These are phyloP conservation scores for Rhamnusium bicolor DNA, from an alignment of 2,888 invertebrate genomes.

Conservation along the genomic window DNA sequence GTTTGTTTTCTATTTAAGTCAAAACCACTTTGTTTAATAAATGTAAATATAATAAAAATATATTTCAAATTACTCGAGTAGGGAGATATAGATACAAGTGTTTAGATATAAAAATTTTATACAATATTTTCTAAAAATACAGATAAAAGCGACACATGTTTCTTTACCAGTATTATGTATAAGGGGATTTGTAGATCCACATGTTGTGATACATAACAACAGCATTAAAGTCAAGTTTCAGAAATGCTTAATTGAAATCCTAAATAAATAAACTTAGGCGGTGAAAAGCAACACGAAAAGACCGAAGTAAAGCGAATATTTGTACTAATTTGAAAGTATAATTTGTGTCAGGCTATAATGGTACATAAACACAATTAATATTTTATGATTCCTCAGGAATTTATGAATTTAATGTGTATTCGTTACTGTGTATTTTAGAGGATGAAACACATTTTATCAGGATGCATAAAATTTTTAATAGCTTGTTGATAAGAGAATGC, in stretches of 20 bases:
- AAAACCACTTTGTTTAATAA: too few relatives aligned
- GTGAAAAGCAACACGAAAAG: constrained; percentile 22
- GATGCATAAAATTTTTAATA: background rate
- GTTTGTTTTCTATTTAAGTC: too few relatives aligned
- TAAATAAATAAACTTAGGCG: constrained; percentile 31
- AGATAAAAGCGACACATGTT: background rate
- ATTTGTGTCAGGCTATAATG: constrained; percentile 33
- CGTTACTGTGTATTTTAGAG: background rate
- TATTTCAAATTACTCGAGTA: too few relatives aligned
- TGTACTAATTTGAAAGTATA: constrained; percentile 39
- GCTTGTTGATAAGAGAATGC: background rate
- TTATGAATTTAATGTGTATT: constrained; percentile 1
- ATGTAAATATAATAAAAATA: too few relatives aligned
- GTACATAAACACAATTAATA: constrained; percentile 30
- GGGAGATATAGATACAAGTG: too few relatives aligned
- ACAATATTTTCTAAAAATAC: background rate
- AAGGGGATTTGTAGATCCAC: background rate
- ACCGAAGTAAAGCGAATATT: constrained; percentile 24
- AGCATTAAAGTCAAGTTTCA: background rate
- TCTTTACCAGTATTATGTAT: background rate
- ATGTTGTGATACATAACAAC: background rate
- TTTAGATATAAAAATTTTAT: background rate
- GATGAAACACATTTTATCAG: background rate
- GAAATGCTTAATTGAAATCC: constrained; percentile 26
- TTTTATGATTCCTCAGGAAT: constrained; percentile 21